Base-by-base conservation (phyloP, 53 echinoderm and acorn worm genomes). In the Henricia sp. region DNA sequence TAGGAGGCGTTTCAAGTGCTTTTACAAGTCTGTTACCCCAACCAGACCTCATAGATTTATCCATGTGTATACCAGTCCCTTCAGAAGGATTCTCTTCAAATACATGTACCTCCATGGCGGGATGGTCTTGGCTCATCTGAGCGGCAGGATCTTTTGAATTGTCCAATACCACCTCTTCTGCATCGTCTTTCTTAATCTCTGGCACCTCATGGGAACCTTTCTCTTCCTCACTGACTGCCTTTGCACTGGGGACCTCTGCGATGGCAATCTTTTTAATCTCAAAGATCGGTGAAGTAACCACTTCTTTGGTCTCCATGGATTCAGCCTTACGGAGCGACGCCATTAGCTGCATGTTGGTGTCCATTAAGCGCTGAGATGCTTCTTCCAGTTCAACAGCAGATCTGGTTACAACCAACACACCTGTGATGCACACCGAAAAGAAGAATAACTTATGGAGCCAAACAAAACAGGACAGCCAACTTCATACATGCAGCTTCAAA, bases 301-400 rank as follows among this genome's bases (percentile, higher is more conserved):
- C 91, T 37, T 93, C 94, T 50, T 91, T 95, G 37, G 90, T 95
- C 69, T 95, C 99, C 82, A 99, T 80, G 13, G 86, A 38, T 55
- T 99, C 99, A 5, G 91, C 88, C 16, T 89, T 84, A 39, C 88
- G 90, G 37, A 92, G 86, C 28, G 99, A 92, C 35, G 94, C 74
- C 89, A 85, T 88, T 17, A 99, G 91, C 58, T 92, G 92, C 76
- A 95, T 95, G 71, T 99, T 95, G 71, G 91, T 92, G 41, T 88
- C 91, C 90, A 90, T 92, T 29, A 99, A 87, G 29, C 77, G 69
- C 63, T 90, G 90, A 37, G 92, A 95, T n/a, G 90, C 92, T n/a
- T 84, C 89, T 37, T 78, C 70, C 6, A 99, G 87, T 21, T 92
- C 91, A n/a, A 83, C 82, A 25, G 66, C 72, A 13, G 94, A 85